These are phyloP conservation scores for Saccopteryx leptura DNA, from an alignment of 2,113 vertebrate genomes.

Conservation along the genomic window DNA sequence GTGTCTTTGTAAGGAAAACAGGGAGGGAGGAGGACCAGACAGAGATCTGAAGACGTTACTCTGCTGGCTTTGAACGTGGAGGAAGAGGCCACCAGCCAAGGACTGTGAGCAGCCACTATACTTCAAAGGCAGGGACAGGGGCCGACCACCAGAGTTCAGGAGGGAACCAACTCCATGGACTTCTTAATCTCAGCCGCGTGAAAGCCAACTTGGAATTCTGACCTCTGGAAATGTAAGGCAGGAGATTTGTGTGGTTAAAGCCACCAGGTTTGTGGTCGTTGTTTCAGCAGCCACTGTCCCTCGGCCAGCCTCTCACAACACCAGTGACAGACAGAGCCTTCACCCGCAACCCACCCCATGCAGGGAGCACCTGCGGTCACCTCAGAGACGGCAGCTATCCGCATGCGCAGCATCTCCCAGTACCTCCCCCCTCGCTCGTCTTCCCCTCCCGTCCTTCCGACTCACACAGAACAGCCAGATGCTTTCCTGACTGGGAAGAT, in stretches of 20 bases:
- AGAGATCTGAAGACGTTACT: background rate
- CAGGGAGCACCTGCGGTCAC: too few relatives aligned
- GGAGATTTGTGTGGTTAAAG: accelerated
- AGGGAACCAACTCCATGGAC: background rate
- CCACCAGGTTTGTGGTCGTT: background rate
- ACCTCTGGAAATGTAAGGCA: background rate
- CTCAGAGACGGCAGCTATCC: background rate
- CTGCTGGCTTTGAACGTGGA: background rate
- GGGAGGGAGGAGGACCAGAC: background rate
- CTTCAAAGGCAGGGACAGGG: background rate
- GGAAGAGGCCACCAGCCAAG: background rate
- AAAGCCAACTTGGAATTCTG: background rate
- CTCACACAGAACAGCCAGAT: background rate
- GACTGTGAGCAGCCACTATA: background rate
- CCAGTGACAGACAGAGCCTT: background rate
- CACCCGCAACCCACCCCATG: accelerated
- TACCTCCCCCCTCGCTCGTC: background rate
- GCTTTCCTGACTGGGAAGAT: background rate
- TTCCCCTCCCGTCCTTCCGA: background rate
- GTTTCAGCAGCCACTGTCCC: background rate
- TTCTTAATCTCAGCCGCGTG: background rate
- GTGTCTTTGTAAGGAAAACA: background rate
- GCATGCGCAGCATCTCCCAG: too few relatives aligned
- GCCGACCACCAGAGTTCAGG: background rate
- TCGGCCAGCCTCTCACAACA: accelerated